Percentiles rank a stretch among this genome's conserved stretches.
phyloP scores from a whole-genome alignment of 2,797 vertebrate species.

The Psittacula derbiana region DNA sequence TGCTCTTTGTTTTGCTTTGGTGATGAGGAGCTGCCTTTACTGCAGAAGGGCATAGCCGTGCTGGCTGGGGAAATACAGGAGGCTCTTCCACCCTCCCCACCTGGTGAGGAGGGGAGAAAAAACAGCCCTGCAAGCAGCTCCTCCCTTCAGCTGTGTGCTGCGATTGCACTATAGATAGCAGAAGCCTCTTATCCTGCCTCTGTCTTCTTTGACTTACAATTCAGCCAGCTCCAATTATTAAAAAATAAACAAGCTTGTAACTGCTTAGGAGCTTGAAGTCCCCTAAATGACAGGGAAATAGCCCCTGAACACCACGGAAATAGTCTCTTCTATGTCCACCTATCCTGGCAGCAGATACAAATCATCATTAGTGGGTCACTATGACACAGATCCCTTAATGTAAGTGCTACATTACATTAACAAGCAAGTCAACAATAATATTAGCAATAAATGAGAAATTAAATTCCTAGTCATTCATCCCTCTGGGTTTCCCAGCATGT shows the following conservation, averaged over 20 bases:
- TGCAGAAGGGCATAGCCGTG: neutral
- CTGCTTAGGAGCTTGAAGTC: constrained; percentile 53
- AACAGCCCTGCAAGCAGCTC: neutral
- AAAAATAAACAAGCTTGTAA: constrained; percentile 58
- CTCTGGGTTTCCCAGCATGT: constrained; percentile 49
- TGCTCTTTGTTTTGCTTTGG: neutral
- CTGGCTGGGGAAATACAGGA: neutral
- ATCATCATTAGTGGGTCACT: constrained; percentile 57
- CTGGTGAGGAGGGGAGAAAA: neutral
- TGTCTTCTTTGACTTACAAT: constrained; percentile 18
- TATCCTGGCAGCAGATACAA: constrained; percentile 52
- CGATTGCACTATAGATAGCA: neutral
- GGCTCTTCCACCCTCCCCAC: neutral
- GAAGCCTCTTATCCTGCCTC: neutral
- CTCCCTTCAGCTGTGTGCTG: neutral
- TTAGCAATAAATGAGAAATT: constrained; percentile 67
- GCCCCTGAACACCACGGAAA: neutral
- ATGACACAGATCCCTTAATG: constrained; percentile 55
- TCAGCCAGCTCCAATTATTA: constrained; percentile 52
- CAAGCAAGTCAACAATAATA: constrained; percentile 65
- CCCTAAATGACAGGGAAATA: constrained; percentile 53
- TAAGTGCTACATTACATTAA: constrained; percentile 62
- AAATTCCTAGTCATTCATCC: constrained; percentile 66
- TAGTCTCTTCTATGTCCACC: constrained; percentile 26
- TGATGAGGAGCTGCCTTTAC: neutral